These are phyloP conservation scores for Venturia canescens DNA, from an alignment of 1,140 invertebrate species.

Conservation along the genomic window DNA sequence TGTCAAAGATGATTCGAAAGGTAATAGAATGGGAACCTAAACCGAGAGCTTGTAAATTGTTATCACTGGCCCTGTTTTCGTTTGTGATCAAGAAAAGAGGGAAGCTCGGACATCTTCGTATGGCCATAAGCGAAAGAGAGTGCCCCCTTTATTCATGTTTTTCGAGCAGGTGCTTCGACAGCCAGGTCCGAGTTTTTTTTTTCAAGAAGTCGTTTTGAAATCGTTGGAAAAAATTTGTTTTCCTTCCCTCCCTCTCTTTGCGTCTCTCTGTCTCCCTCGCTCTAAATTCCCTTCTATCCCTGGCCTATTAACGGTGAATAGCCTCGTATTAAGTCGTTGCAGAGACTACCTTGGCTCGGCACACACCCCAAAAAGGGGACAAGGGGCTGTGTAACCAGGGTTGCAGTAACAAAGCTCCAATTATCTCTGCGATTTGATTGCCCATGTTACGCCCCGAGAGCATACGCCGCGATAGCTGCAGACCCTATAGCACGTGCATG, in stretches of 20 bases:
- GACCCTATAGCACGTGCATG: neutral
- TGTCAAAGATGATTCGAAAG: too few species aligned
- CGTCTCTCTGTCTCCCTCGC: neutral
- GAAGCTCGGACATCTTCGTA: neutral
- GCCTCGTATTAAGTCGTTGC: slow-evolving; percentile 37
- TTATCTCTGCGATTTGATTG: slow-evolving; percentile 59
- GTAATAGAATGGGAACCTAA: too few species aligned
- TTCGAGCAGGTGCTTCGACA: neutral
- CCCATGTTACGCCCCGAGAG: slow-evolving; percentile 4
- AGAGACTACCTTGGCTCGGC: slow-evolving; percentile 26
- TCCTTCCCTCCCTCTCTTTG: neutral
- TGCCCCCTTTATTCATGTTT: neutral
- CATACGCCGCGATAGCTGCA: neutral
- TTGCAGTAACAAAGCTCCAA: slow-evolving; percentile 57
- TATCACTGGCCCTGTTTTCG: neutral
- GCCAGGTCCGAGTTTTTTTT: too few species aligned
- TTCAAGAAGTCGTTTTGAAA: too few species aligned
- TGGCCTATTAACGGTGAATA: slow-evolving; percentile 5
- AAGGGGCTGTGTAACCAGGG: slow-evolving; percentile 38
- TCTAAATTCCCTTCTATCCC: neutral
- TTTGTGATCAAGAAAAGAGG: neutral
- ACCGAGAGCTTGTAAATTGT: neutral
- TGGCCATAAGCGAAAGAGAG: neutral
- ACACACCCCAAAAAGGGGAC: slow-evolving; percentile 30
- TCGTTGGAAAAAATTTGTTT: neutral